phyloP scores from a whole-genome alignment of 1,140 invertebrate species.

The Amphibalanus amphitrite region DNA sequence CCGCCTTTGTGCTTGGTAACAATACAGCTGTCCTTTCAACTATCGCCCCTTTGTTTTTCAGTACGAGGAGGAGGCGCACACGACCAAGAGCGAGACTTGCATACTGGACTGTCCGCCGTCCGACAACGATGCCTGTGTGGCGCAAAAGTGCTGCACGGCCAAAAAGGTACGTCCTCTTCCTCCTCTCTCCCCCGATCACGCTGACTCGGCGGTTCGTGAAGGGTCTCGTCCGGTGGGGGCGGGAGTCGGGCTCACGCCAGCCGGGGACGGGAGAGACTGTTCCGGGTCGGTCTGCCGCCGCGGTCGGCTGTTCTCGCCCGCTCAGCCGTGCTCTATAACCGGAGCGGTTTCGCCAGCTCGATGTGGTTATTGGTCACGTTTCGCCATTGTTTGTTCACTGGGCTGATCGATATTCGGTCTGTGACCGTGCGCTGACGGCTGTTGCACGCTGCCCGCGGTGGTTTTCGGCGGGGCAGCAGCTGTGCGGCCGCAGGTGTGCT shows the following conservation, averaged over 20 bases:
- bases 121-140: constrained; percentile 52
- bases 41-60: constrained; percentile 15
- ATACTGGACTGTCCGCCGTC: constrained; percentile 70
- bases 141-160: constrained; percentile 62
- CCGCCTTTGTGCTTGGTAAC: too few relatives aligned
- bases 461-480: too few relatives aligned
- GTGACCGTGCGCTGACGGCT: too few relatives aligned
- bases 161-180: constrained; percentile 35
- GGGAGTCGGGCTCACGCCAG: background rate
- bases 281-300: background rate
- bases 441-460: too few relatives aligned
- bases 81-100: constrained; percentile 42
- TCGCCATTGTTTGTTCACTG: too few relatives aligned
- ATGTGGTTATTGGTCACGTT: background rate
- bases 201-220: background rate
- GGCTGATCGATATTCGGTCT: too few relatives aligned
- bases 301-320: background rate
- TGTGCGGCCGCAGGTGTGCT: too few relatives aligned
- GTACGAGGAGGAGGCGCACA: constrained; percentile 34
- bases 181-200: background rate
- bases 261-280: background rate
- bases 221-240: too few relatives aligned
- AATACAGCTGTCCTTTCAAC: too few relatives aligned
- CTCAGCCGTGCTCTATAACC: background rate
- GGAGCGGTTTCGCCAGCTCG: background rate